These are phyloP conservation scores for Brachyhypopomus occidentalis DNA, from an alignment of 2,113 vertebrate species.

Conservation along the genomic window DNA sequence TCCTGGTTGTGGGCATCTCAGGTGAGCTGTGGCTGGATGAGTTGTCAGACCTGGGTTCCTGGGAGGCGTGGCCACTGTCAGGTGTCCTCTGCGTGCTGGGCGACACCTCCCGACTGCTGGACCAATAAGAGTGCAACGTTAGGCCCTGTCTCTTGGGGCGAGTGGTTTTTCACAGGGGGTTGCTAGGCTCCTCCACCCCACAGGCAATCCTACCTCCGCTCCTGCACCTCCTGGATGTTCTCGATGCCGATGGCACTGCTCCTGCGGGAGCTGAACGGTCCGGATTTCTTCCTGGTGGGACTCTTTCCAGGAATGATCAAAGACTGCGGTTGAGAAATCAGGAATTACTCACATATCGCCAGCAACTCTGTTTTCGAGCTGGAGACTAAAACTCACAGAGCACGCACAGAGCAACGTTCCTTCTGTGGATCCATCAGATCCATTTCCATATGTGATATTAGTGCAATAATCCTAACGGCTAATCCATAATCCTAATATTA, in stretches of 20 bases:
- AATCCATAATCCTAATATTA: too few species aligned
- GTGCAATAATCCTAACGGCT: too few species aligned
- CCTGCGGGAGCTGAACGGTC: conserved; percentile 88
- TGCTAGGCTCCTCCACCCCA: too few species aligned
- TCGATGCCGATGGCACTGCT: conserved; percentile 97
- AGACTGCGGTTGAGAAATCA: conserved; percentile 75
- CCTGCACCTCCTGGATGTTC: conserved; percentile 96
- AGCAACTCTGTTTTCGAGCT: background rate
- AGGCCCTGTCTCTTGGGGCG: too few species aligned
- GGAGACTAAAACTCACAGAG: background rate
- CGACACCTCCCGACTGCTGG: conserved; percentile 80
- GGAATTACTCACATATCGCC: conserved; percentile 17
- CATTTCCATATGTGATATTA: background rate
- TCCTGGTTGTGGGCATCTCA: conserved; percentile 85
- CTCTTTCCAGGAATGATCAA: conserved; percentile 95
- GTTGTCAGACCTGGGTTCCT: conserved; percentile 83
- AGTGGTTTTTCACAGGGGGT: too few species aligned
- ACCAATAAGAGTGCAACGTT: background rate
- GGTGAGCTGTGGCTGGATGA: conserved; percentile 92
- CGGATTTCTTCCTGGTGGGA: conserved; percentile 92
- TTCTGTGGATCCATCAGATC: background rate
- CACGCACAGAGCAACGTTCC: background rate
- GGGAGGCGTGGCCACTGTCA: conserved; percentile 74
- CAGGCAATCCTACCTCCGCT: conserved; percentile 79
- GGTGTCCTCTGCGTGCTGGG: conserved; percentile 80